Conservation (phyloP, 1,140 invertebrate genomes). For the Drosophila elegans region DNA sequence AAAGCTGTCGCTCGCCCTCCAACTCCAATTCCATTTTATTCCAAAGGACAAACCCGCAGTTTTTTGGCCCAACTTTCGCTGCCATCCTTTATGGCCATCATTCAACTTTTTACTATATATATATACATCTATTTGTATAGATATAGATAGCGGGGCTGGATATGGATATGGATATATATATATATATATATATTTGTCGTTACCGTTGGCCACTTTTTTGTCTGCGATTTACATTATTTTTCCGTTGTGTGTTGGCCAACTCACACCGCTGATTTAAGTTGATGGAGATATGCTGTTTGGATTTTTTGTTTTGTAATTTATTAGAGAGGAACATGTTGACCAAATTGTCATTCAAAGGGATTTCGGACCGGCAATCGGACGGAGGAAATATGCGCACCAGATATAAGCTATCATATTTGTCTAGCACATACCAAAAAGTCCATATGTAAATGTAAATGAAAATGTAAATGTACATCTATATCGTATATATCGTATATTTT, state of each 20-base stretch:
- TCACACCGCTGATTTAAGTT: neutral
- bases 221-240: conserved; percentile 69
- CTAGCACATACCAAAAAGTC: conserved; percentile 17
- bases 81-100: conserved; percentile 37
- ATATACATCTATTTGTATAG: conserved; percentile 5
- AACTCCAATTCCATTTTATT: neutral
- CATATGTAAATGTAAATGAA: conserved; percentile 18
- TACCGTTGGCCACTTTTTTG: conserved; percentile 67
- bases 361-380: conserved; percentile 37
- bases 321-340: conserved; percentile 81
- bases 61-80: conserved; percentile 6
- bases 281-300: conserved; percentile 3
- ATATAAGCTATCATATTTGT: conserved; percentile 63
- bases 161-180: neutral
- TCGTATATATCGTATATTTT: conserved; percentile 21
- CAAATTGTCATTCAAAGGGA: conserved; percentile 82
- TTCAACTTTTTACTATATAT: conserved; percentile 26
- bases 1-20: neutral
- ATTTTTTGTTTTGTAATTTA: conserved; percentile 76
- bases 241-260: conserved; percentile 5
- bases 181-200: conserved; percentile 41
- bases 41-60: conserved; percentile 8
- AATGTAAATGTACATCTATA: too few species aligned
- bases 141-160: conserved; percentile 22
- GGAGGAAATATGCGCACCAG: conserved; percentile 18